Evolutionary conservation across 2,888 invertebrate species (phyloP), one percentile per base, ranked within the genome.

Genomic region (Eilema griseolum): DNA sequence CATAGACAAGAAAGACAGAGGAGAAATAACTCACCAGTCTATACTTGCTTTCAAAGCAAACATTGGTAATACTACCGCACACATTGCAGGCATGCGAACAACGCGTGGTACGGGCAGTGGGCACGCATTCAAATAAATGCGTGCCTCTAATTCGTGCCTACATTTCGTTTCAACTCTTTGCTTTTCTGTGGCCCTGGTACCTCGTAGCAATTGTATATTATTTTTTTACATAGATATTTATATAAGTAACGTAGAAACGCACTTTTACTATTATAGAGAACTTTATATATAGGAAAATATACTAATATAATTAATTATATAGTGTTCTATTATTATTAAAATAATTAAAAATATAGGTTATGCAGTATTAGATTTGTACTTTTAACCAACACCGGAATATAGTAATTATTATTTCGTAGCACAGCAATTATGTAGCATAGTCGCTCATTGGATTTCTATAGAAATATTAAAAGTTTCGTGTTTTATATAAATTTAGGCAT

Each of bases 101-200:
- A 63, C 71, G 71, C 74, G 74, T 80, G 74, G 71, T 52, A 68
- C 33, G 83, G 41, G 37, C 37, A 37, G 67, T 41, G 81, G n/a
- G 20, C 46, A 20, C 20, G 46, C 74, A 83, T 78, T 81, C 74
- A 73, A 80, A 69, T 75, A 76, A 74, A 69, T 71, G 63, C 68
- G 78, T 73, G 60, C 31, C 67, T 75, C 70, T 75, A 76, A 67
- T 68, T 26, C 67, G 73, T 74, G 77, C 73, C 64, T 70, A 68
- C 71, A 69, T 71, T 82, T 77, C 72, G 73, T 71, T 52, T 70
- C 57, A 76, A 69, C 69, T 74, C 71, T 79, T 75, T 37, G 37
- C 57, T 24, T 41, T 67, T 72, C 64, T 81, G 73, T 65, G 61
- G 64, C 33, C 83, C 81, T 81, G 66, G 83, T 81, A 81, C 70